These are phyloP conservation scores for Zalophus californianus DNA, from an alignment of 2,797 vertebrate genomes.

Conservation along the genomic window DNA sequence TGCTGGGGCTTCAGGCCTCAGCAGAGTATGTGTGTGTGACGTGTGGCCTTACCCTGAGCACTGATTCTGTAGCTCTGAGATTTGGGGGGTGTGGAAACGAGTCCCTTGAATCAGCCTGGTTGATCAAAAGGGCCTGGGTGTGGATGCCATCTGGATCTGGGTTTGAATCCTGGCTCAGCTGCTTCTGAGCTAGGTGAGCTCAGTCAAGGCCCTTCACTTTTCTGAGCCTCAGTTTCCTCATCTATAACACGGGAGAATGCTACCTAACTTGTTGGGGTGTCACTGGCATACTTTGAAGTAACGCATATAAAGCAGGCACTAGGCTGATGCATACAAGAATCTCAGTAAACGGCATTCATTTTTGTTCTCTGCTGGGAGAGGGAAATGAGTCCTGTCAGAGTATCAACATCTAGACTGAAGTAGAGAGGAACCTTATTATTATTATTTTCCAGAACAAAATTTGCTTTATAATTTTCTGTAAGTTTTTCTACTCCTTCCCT, in stretches of 20 bases:
- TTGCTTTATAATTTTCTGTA: not conserved
- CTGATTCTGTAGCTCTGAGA: not conserved
- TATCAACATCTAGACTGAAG: not conserved
- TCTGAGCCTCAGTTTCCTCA: not conserved
- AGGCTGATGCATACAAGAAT: not conserved
- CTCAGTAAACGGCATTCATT: not conserved
- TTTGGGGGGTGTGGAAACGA: not conserved
- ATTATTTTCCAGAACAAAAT: not conserved
- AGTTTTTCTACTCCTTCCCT: not conserved
- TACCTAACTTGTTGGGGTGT: not conserved
- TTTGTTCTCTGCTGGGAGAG: not conserved
- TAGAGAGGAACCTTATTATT: not conserved
- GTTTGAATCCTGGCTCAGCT: not conserved
- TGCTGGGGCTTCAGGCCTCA: not conserved
- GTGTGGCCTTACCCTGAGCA: not conserved
- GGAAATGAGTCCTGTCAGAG: not conserved
- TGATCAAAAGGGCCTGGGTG: not conserved
- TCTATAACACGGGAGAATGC: not conserved
- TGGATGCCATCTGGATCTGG: not conserved
- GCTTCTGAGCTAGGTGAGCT: not conserved
- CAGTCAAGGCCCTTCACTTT: not conserved
- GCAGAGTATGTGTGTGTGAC: too few relatives aligned
- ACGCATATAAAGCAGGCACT: not conserved
- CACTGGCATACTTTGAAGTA: not conserved
- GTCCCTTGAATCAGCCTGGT: not conserved